Conservation (phyloP, 2,888 invertebrate genomes). For the Odontomyia ornata region DNA sequence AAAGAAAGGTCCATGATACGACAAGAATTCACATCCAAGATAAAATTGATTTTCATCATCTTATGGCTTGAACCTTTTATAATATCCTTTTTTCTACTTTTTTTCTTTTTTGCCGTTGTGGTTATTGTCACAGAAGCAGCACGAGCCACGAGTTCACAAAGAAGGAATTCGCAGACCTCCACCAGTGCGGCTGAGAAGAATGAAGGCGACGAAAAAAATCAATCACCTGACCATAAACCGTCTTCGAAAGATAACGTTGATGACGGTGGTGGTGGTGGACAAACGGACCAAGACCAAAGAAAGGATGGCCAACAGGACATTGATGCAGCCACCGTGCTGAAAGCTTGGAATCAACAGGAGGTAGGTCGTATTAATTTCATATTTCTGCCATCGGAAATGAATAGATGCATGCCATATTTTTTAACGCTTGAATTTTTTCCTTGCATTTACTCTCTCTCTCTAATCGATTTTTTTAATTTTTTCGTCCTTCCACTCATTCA, state of each 20-base stretch:
- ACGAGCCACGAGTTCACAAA: constrained; percentile 5
- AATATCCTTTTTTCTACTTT: background rate
- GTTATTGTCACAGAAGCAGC: constrained; percentile 16
- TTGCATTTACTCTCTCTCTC: background rate
- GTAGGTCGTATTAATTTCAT: constrained; percentile 20
- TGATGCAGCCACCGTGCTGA: background rate
- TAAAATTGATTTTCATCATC: constrained; percentile 32
- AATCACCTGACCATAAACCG: constrained; percentile 34
- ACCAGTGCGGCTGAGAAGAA: constrained; percentile 1
- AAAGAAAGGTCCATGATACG: background rate
- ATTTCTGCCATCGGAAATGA: background rate
- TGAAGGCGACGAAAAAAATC: constrained; percentile 17
- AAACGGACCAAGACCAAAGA: background rate
- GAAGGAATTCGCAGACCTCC: constrained; percentile 24
- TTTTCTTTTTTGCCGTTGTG: background rate
- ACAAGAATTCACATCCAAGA: constrained; percentile 13
- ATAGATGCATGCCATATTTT: background rate
- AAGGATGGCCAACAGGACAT: background rate
- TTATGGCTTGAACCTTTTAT: constrained; percentile 9
- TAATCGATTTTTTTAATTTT: too few species aligned
- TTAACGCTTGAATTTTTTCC: background rate
- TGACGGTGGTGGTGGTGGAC: background rate
- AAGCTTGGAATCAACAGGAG: constrained; percentile 38
- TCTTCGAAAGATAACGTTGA: background rate
- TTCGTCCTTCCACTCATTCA: background rate